These are phyloP conservation scores for Caenorhabditis japonica DNA, from an alignment of 2,888 invertebrate genomes.

Conservation along the genomic window DNA sequence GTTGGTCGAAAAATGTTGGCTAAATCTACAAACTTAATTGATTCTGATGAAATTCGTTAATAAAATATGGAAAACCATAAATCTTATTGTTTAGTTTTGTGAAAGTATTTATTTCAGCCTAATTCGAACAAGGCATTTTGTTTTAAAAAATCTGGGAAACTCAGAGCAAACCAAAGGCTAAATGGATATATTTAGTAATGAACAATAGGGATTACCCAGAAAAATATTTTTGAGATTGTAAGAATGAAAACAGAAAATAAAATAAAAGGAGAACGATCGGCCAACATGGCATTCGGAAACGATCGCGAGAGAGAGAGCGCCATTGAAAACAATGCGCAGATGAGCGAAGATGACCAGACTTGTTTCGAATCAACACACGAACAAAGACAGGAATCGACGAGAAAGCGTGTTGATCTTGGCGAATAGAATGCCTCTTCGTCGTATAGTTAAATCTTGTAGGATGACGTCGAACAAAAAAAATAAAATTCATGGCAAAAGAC, in stretches of 20 bases:
- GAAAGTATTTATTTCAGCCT: no score
- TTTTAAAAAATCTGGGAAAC: no score
- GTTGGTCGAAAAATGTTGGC: no score
- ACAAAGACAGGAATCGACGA: slow-evolving; percentile 3
- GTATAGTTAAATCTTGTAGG: slow-evolving; percentile 34
- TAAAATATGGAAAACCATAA: no score
- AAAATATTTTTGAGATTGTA: slow-evolving; percentile 18
- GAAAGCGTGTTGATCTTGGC: slow-evolving; percentile 23
- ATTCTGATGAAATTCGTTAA: no score
- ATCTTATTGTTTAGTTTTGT: no score
- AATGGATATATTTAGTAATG: not conserved
- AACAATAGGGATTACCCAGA: not conserved
- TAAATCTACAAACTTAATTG: no score
- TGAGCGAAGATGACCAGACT: slow-evolving; percentile 11
- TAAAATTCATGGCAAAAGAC: no score
- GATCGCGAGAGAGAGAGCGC: slow-evolving; percentile 10
- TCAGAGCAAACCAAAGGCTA: not conserved
- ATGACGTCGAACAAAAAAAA: no score
- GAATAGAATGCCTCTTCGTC: slow-evolving; percentile 36
- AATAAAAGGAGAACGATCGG: slow-evolving; percentile 3
- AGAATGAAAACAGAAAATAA: no score
- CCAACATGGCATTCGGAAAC: not conserved
- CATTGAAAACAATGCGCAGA: slow-evolving; percentile 6
- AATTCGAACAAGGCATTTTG: no score
- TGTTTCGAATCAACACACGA: slow-evolving; percentile 1